A percentile compares a stretch with the other conserved stretches of the same genome.
phyloP scores from a whole-genome alignment of 2,888 invertebrate species.

The Poecilobothrus nobilitatus region DNA sequence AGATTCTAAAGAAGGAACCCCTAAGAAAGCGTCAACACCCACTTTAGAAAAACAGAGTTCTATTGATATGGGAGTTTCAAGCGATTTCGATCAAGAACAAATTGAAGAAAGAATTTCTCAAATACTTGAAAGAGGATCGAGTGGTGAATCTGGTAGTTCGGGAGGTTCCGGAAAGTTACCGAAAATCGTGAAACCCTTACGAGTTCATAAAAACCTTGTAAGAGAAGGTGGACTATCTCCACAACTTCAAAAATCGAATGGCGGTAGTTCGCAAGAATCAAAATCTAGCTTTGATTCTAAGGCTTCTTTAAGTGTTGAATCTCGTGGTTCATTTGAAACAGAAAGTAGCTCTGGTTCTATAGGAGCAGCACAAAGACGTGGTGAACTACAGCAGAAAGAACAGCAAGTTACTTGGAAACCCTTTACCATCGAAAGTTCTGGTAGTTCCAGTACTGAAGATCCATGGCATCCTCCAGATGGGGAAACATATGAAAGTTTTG shows the following conservation, averaged over 20 bases:
- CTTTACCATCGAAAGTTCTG: slow-evolving; percentile 75
- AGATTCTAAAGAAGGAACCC: slow-evolving; percentile 45
- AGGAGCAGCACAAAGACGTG: slow-evolving; percentile 60
- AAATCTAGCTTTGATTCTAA: slow-evolving; percentile 57
- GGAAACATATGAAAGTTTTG: slow-evolving; percentile 52
- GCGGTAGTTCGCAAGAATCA: slow-evolving; percentile 45
- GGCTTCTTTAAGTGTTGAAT: slow-evolving; percentile 58
- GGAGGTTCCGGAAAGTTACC: slow-evolving; percentile 50
- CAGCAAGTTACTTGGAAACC: slow-evolving; percentile 74
- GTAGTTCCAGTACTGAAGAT: slow-evolving; percentile 78
- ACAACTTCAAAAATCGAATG: slow-evolving; percentile 35
- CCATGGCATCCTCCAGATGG: slow-evolving; percentile 70
- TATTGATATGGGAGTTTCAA: slow-evolving; percentile 53
- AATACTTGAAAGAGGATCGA: slow-evolving; percentile 45
- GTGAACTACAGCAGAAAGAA: slow-evolving; percentile 53
- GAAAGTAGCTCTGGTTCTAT: slow-evolving; percentile 67
- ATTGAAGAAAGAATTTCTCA: slow-evolving; percentile 45
- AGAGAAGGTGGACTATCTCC: slow-evolving; percentile 49
- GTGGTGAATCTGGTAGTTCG: slow-evolving; percentile 52
- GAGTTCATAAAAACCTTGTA: slow-evolving; percentile 41
- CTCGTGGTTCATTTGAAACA: slow-evolving; percentile 63
- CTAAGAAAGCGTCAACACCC: slow-evolving; percentile 48
- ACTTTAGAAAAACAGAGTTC: slow-evolving; percentile 57
- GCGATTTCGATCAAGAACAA: slow-evolving; percentile 42
- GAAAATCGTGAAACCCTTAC: slow-evolving; percentile 44